Evolutionary conservation across 2,113 vertebrate genomes (phyloP).

Genomic region (Hymenochirus boettgeri): DNA sequence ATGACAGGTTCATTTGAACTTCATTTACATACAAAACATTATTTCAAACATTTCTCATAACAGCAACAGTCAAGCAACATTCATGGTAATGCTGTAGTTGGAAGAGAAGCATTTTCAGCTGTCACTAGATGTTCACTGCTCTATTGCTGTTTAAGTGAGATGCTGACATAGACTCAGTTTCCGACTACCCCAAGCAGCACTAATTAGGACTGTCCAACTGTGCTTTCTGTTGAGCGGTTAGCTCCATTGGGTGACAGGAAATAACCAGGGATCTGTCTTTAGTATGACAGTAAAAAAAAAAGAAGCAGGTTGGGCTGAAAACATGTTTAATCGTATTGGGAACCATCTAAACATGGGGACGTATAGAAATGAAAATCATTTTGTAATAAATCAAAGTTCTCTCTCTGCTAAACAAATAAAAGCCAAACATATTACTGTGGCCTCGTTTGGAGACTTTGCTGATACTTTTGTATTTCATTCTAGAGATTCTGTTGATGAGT

Average conservation of each 20-base stretch:
- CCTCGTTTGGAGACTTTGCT: too few species aligned
- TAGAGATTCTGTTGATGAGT: too few species aligned
- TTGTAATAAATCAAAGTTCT: too few species aligned
- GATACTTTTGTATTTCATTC: too few species aligned
- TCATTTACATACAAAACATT: slow-evolving; percentile 45
- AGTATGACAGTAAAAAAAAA: slow-evolving; percentile 71
- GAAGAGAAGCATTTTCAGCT: slow-evolving; percentile 58
- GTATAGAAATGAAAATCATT: too few species aligned
- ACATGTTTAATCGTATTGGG: slow-evolving; percentile 41
- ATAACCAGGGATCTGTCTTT: slow-evolving; percentile 91
- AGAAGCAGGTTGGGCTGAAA: slow-evolving; percentile 52
- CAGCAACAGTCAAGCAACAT: slow-evolving; percentile 26
- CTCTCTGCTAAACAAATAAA: too few species aligned
- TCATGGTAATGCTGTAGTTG: slow-evolving; percentile 47
- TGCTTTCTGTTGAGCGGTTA: slow-evolving; percentile 74
- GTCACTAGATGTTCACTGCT: slow-evolving; percentile 67
- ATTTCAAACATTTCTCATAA: slow-evolving; percentile 45
- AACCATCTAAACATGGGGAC: not conserved
- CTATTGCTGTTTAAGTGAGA: slow-evolving; percentile 62
- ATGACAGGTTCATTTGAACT: slow-evolving; percentile 47
- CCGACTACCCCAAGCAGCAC: slow-evolving; percentile 81
- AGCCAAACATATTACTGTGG: too few species aligned
- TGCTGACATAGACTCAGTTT: slow-evolving; percentile 78
- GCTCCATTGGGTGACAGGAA: slow-evolving; percentile 85
- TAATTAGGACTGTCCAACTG: slow-evolving; percentile 96